Evolutionary conservation across 2,797 vertebrate genomes (phyloP), one percentile per base, ranked within the genome.

Genomic region (Rhinella marina): DNA sequence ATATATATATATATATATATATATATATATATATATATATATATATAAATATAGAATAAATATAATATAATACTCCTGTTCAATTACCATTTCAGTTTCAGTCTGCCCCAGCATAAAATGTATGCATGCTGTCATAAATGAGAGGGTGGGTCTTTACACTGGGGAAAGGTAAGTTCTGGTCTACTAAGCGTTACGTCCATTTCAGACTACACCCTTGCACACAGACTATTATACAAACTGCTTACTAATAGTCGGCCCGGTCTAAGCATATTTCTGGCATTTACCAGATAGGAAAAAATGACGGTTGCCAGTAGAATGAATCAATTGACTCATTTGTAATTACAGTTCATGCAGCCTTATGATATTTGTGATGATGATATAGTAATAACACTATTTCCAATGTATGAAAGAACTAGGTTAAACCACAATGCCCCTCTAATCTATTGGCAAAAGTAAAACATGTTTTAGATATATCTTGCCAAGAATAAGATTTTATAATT

Each of bases 231-330:
- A 48, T 84, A 77, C 70, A 85, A 85, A 76, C 83, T 85, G 83
- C 83, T 85, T 85, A 85, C 83, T 85, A 85, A 85, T 85, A 50
- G 72, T 59, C 72, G 17, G 72, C 56, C 57, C 83, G 64, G 72
- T 85, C 72, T 61, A 25, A 76, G 70, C 70, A 61, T 48, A 84
- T 25, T 61, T 84, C 72, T 84, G 57, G 68, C 82, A 48, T 84
- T 41, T 84, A 48, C 29, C 68, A 76, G 54, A 17, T 64, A 75
- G 82, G 82, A 84, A 84, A 84, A 25, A 75, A 84, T 75, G 56
- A 85, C 14, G 72, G 70, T 17, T 62, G 70, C 72, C 83, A 50
- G 83, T 76, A 85, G 83, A 85, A 85, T 85, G 72, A 85, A 76
- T 76, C 83, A 76, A 19, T 76, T 85, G 83, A 85, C 59, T 85